Conservation (phyloP, 2,888 invertebrate species). For the Galeruca laticollis region DNA sequence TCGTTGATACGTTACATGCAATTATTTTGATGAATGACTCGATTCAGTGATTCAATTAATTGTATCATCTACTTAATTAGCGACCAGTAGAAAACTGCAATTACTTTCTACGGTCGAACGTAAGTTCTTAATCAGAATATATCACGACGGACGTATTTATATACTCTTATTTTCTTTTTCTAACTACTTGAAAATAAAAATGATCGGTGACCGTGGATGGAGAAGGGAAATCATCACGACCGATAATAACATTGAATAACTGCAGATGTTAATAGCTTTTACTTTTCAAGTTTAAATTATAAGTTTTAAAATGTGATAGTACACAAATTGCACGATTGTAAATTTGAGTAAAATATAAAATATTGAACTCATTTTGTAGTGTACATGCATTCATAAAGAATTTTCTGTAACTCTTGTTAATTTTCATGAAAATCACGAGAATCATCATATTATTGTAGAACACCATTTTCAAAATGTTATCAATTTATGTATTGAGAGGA, state of each 20-base stretch:
- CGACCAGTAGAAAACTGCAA: conserved; percentile 29
- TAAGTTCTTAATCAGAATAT: background rate
- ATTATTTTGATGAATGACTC: conserved; percentile 11
- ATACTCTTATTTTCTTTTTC: conserved; percentile 5
- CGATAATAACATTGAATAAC: conserved; percentile 11
- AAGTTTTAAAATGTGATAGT: background rate
- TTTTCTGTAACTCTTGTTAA: too few species aligned
- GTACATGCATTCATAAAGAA: too few species aligned
- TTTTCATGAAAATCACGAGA: too few species aligned
- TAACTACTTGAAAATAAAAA: background rate
- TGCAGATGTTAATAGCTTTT: background rate
- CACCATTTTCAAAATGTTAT: too few species aligned
- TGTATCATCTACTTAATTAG: conserved; percentile 15
- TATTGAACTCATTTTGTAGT: too few species aligned
- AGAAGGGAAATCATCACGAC: background rate
- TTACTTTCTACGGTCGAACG: conserved; percentile 18
- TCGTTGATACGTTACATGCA: background rate
- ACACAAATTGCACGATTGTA: background rate
- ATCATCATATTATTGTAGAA: too few species aligned
- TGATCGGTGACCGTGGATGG: background rate
- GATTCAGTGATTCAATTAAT: conserved; percentile 23
- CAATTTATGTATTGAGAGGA: too few species aligned
- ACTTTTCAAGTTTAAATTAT: conserved; percentile 6
- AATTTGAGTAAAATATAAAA: background rate
- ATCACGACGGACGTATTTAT: background rate